Base-by-base conservation (phyloP, 2,797 vertebrate species). In the Jordanella pulchra region DNA sequence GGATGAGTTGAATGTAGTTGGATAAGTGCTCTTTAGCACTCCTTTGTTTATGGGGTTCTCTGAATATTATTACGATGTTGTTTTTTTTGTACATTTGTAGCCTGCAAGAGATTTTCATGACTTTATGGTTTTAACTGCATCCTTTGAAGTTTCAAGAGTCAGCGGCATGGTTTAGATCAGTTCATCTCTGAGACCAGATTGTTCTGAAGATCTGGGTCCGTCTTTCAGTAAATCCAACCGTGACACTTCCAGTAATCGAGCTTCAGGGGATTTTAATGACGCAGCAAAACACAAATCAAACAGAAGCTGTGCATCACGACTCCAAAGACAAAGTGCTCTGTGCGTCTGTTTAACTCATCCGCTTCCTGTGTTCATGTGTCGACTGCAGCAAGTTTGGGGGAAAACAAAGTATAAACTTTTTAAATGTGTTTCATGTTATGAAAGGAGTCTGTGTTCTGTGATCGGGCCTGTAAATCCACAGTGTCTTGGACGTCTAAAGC, bases 211-310 rank as follows among this genome's bases (percentile, higher is more conserved):
- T 23, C 28, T 32, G 18, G 42, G 44, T 42, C 28, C 30, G 17
- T 55, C 35, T 39, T 42, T 68, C 39, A 14, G 65, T 67, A 54
- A 1, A 17, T 77, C 35, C 67, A 64, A 84, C 77, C 86, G 78
- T 84, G 86, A 84, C 75, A 71, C 83, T 86, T 89, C 75, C 76
- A 85, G 67, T 72, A 73, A 75, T 64, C 53, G 73, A 12, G 79
- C 32, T 91, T 88, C 85, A 89, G 85, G 86, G 90, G 73, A 84
- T 76, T 48, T 23, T 64, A 32, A 70, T 81, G 79, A 72, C 35
- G 11, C 39, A 71, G 73, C 30, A 7, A 11, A 25, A 45, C 55
- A 55, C 51, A 67, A 64, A 18, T 45, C 2, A 42, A 6, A 69
- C 60, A 65, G 28, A n/a, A 35, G 42, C 10, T 64, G 10, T 55